phyloP scores from a whole-genome alignment of 2,113 vertebrate genomes.

The Ramphastos sulfuratus region DNA sequence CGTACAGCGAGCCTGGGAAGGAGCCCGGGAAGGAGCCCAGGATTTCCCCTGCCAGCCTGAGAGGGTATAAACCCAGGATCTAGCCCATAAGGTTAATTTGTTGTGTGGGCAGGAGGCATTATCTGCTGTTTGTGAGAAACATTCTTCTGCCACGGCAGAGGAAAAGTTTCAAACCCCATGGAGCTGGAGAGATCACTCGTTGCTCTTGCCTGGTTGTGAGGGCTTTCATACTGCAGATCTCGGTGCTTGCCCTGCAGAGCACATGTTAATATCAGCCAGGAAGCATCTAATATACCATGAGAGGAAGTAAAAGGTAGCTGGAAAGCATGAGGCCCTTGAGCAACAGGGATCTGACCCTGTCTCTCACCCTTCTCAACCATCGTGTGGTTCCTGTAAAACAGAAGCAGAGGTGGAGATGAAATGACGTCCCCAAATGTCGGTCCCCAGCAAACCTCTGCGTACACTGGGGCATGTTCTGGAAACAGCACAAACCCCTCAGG shows the following conservation, averaged over 20 bases:
- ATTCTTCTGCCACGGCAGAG: neutral
- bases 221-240: neutral
- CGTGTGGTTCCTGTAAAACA: accelerated
- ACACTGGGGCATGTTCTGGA: neutral
- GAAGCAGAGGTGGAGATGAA: neutral
- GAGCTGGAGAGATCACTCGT: neutral
- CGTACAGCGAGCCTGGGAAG: accelerated
- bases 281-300: neutral
- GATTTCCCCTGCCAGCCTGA: neutral
- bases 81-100: accelerated
- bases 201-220: neutral
- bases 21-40: neutral
- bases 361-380: neutral
- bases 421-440: neutral
- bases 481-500: neutral
- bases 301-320: neutral
- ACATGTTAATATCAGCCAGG: neutral
- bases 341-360: accelerated
- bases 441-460: neutral
- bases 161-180: neutral
- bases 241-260: accelerated
- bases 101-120: neutral
- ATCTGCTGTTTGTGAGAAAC: neutral
- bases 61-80: neutral
- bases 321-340: neutral